These are phyloP conservation scores for Vanessa cardui DNA, from an alignment of 2,888 invertebrate species.

Conservation along the genomic window DNA sequence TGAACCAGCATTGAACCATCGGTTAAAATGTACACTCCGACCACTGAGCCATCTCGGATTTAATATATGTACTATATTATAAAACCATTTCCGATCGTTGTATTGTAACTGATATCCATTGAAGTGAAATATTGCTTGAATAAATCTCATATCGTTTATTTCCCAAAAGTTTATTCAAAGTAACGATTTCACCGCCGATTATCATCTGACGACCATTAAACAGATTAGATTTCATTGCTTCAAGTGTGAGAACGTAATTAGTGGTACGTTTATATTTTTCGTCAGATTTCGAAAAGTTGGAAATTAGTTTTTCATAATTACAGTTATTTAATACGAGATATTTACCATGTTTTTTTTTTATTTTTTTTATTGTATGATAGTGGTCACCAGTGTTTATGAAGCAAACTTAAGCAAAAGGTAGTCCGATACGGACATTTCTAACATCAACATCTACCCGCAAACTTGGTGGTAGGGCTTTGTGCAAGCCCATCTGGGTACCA, in stretches of 20 bases:
- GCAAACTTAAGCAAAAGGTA: no score
- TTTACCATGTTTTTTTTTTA: no score
- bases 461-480: no score
- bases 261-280: conserved; percentile 13
- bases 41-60: no score
- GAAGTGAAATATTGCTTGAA: conserved; percentile 4
- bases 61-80: neutral
- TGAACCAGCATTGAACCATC: no score
- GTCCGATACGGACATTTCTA: no score
- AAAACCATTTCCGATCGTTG: neutral
- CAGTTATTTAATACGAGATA: no score
- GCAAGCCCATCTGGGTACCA: no score
- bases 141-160: conserved; percentile 20
- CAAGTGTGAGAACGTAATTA: conserved; percentile 34
- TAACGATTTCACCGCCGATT: conserved; percentile 18
- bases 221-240: conserved; percentile 28
- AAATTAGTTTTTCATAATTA: neutral
- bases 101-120: neutral
- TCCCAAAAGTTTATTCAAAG: conserved; percentile 22
- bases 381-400: no score
- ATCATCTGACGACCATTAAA: conserved; percentile 26
- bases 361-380: no score
- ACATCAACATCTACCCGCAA: no score
- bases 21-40: no score
- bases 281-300: neutral